Percentiles rank a stretch among this genome's conserved stretches.
Evolutionary conservation across 2,797 vertebrate genomes (phyloP).

Genomic region (Hemitrygon akajei): DNA sequence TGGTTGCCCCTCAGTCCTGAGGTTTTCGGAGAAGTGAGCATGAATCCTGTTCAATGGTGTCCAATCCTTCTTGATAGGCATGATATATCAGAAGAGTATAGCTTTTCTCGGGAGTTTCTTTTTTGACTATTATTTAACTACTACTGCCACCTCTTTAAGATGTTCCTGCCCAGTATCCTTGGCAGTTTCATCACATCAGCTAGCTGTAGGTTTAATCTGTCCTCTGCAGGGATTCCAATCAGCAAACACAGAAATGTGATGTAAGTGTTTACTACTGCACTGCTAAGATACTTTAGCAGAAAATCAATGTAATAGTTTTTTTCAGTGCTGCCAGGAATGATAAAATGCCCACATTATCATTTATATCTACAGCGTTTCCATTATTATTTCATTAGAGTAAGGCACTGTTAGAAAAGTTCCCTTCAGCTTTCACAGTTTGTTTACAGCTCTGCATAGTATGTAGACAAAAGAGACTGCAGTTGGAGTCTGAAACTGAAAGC

Average conservation of each 20-base stretch:
- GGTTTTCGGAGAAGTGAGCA: background rate
- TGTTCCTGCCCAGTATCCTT: background rate
- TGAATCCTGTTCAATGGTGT: background rate
- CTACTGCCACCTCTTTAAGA: background rate
- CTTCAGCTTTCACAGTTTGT: background rate
- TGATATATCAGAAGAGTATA: background rate
- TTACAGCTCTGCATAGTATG: background rate
- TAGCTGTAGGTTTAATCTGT: background rate
- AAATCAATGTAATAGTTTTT: slow-evolving; percentile 34
- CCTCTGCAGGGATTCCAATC: slow-evolving; percentile 28
- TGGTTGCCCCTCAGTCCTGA: too few species aligned
- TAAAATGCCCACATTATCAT: slow-evolving; percentile 30
- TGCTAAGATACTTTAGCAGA: background rate
- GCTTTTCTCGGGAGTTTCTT: background rate
- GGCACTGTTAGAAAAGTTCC: background rate
- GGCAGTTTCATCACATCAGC: background rate
- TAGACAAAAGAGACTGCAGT: too few species aligned
- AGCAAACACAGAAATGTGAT: background rate
- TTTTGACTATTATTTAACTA: slow-evolving; percentile 3
- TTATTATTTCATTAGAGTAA: slow-evolving; percentile 3
- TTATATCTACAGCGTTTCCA: slow-evolving; percentile 29
- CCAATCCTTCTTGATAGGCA: background rate
- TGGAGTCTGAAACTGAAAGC: too few species aligned
- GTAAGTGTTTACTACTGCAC: background rate
- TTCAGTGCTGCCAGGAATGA: slow-evolving; percentile 17